Evolutionary conservation across 2,888 invertebrate genomes (phyloP).

Genomic region (Megaustenia siamemsis): DNA sequence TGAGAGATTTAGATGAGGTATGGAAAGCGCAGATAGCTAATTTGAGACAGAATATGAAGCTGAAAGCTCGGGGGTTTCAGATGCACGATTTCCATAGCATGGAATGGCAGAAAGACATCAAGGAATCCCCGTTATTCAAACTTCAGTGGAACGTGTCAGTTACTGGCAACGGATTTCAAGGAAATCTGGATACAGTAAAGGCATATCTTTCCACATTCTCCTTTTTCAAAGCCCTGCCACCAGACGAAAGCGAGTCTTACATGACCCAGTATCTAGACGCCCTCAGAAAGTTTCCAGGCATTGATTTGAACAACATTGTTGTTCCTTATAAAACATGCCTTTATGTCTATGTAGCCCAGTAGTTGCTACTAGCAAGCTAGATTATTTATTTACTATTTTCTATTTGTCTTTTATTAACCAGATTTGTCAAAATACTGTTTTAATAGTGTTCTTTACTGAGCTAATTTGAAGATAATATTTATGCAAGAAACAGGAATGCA

Average conservation of each 20-base stretch:
- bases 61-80: background rate
- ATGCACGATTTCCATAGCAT: background rate
- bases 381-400: no score
- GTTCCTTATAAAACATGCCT: conserved; percentile 36
- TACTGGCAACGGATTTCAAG: conserved; percentile 5
- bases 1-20: conserved; percentile 9
- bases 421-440: no score
- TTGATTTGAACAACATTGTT: conserved; percentile 33
- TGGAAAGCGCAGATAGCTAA: conserved; percentile 21
- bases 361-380: no score
- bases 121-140: conserved; percentile 11
- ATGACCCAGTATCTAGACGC: conserved; percentile 5
- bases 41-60: conserved; percentile 14
- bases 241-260: conserved; percentile 25
- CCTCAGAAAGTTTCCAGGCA: conserved; percentile 32
- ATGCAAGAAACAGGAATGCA: no score
- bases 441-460: no score
- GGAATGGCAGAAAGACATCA: conserved; percentile 37
- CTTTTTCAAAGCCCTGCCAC: conserved; percentile 29
- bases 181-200: conserved; percentile 36
- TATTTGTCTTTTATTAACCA: no score
- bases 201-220: conserved; percentile 25
- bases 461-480: no score
- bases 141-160: background rate
- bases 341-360: conserved; percentile 15